These are phyloP conservation scores for Galerucella pusilla DNA, from an alignment of 2,888 invertebrate genomes.

Conservation along the genomic window DNA sequence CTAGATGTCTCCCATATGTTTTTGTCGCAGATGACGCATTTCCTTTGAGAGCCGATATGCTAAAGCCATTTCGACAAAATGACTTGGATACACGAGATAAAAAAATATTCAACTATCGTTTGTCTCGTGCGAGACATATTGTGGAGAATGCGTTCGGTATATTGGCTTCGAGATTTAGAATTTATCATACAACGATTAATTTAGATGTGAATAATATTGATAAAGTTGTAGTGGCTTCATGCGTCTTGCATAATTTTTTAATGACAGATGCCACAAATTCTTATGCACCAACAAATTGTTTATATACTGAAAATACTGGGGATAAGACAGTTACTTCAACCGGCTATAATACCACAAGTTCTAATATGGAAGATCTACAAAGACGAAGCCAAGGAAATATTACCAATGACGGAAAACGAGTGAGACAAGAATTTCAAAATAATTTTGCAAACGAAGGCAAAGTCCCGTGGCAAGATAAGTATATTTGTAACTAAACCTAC, in stretches of 20 bases:
- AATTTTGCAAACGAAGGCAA: no score
- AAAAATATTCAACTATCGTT: constrained; percentile 34
- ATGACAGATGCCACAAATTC: not conserved
- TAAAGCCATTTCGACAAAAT: constrained; percentile 27
- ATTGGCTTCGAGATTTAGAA: constrained; percentile 27
- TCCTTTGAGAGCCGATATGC: constrained; percentile 14
- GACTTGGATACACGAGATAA: constrained; percentile 26
- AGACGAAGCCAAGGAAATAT: no score
- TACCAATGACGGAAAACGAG: no score
- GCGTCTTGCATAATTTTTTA: constrained; percentile 32
- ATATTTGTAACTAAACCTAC: no score
- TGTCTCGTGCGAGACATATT: constrained; percentile 7
- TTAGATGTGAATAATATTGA: constrained; percentile 17
- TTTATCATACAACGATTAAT: constrained; percentile 32
- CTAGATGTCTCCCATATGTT: constrained; percentile 18
- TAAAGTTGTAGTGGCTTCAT: constrained; percentile 27
- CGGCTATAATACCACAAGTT: not conserved
- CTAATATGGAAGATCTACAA: not conserved
- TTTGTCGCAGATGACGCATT: constrained; percentile 30
- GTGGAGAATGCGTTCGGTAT: constrained; percentile 26
- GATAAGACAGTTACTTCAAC: not conserved
- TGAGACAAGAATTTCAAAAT: no score
- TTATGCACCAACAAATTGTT: constrained; percentile 17
- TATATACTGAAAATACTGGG: constrained; percentile 11
- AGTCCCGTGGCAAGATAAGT: no score